Conservation (phyloP, 2,888 invertebrate genomes). For the Sphaerolaimus hirsutus region DNA sequence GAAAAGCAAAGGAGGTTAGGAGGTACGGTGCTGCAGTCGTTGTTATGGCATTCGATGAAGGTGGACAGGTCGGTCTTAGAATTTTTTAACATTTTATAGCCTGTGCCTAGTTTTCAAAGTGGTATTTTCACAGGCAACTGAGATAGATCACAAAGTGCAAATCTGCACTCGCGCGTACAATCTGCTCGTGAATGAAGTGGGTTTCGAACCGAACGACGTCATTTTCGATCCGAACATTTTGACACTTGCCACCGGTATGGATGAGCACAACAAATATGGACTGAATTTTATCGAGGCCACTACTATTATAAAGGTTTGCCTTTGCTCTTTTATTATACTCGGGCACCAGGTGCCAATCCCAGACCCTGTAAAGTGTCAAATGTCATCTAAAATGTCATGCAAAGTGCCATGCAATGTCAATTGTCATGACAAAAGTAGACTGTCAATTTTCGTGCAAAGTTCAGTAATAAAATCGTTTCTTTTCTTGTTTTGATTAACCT, state of each 20-base stretch:
- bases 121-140: slow-evolving; percentile 28
- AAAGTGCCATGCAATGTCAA: too few species aligned
- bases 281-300: slow-evolving; percentile 34
- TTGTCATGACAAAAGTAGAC: too few species aligned
- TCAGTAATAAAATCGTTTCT: too few species aligned
- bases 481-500: too few species aligned
- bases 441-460: too few species aligned
- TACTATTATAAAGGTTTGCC: slow-evolving; percentile 31
- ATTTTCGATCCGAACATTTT: slow-evolving; percentile 39
- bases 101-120: not conserved
- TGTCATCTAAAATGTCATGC: too few species aligned
- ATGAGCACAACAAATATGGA: slow-evolving; percentile 36
- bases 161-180: slow-evolving; percentile 36
- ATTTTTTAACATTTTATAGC: not conserved
- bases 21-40: slow-evolving; percentile 36
- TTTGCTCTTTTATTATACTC: not conserved
- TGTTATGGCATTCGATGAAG: slow-evolving; percentile 39
- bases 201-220: slow-evolving; percentile 35
- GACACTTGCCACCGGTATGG: slow-evolving; percentile 39
- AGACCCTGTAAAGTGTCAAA: too few species aligned
- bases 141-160: slow-evolving; percentile 32
- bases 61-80: slow-evolving; percentile 29
- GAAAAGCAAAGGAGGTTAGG: slow-evolving; percentile 32
- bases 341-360: too few species aligned
- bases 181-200: slow-evolving; percentile 31